phyloP scores from a whole-genome alignment of 2,113 vertebrate genomes.

The Peromyscus californicus region DNA sequence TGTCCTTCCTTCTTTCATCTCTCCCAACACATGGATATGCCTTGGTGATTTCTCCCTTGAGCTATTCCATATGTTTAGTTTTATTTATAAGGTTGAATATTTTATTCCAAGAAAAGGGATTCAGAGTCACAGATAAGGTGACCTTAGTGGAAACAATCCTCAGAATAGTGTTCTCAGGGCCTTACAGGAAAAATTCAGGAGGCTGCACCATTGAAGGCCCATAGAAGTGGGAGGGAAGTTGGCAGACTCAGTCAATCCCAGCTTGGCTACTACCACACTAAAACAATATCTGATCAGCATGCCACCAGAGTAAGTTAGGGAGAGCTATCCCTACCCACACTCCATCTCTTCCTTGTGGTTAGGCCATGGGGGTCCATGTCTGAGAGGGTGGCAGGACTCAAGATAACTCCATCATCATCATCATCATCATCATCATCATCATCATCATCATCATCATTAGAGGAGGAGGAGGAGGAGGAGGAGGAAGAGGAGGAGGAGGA shows the following conservation, averaged over 20 bases:
- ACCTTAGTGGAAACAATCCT: background rate
- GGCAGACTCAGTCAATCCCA: background rate
- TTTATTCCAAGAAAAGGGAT: conserved; percentile 42
- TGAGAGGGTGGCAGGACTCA: background rate
- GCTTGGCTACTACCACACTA: background rate
- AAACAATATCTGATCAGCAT: background rate
- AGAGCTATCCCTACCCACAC: background rate
- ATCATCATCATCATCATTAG: too few species aligned
- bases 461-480: too few species aligned
- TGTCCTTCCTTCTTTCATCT: background rate
- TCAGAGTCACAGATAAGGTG: background rate
- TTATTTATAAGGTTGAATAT: conserved; percentile 23
- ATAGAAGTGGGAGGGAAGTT: too few species aligned
- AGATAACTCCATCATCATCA: background rate
- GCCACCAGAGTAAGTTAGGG: background rate
- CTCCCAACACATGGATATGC: background rate
- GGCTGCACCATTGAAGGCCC: background rate
- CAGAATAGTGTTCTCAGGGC: background rate
- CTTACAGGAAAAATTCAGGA: background rate
- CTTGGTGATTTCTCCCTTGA: background rate
- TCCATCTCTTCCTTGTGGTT: background rate
- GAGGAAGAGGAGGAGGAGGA: too few species aligned
- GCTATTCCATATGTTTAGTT: background rate
- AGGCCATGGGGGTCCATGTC: background rate
- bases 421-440: too few species aligned